Evolutionary conservation across 1,140 invertebrate species (phyloP), one percentile per base, ranked within the genome.

Genomic region (Antheraea pernyi): DNA sequence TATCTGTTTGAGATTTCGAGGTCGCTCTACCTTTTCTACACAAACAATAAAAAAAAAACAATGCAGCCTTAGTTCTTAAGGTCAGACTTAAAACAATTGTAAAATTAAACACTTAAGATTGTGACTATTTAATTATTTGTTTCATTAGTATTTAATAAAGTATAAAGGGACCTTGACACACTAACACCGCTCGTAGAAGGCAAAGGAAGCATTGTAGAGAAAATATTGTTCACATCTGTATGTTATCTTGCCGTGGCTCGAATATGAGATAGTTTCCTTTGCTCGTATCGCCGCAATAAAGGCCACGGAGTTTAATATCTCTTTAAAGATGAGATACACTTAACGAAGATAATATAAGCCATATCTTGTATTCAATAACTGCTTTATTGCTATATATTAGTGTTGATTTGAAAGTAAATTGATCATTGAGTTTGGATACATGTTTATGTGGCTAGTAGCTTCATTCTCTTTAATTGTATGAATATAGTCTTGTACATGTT

Each of bases 111-210:
- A 70, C 53, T 73, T 75, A 69, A 80, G 73, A 79, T 79, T 72
- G 80, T 77, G 70, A 74, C 69, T 79, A 73, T 79, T 77, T 74
- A 80, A 75, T 76, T 74, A 78, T 76, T 80, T 73, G 69, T 76
- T 79, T 75, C 72, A 79, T 69, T 73, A 71, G 67, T 82, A 80
- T 58, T 73, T 74, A 80, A 73, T 73, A 73, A 77, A 72, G 70
- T 66, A 75, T 72, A 66, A 76, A 73, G 39, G 53, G 67, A 68
- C 84, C 82, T 83, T 88, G 85, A 81, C 85, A 82, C 71, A 83
- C 77, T 88, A 60, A 16, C 37, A 19, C 22, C 8, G 46, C n/a
- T 65, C 18, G 19, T 19, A 19, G 19, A 65, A 19, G 19, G 64
- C 64, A 16, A 53, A 53, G 46, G 46, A 53, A 53, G 46, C 6